These are phyloP conservation scores for Strix occidentalis DNA, from an alignment of 2,797 vertebrate genomes.

Conservation along the genomic window DNA sequence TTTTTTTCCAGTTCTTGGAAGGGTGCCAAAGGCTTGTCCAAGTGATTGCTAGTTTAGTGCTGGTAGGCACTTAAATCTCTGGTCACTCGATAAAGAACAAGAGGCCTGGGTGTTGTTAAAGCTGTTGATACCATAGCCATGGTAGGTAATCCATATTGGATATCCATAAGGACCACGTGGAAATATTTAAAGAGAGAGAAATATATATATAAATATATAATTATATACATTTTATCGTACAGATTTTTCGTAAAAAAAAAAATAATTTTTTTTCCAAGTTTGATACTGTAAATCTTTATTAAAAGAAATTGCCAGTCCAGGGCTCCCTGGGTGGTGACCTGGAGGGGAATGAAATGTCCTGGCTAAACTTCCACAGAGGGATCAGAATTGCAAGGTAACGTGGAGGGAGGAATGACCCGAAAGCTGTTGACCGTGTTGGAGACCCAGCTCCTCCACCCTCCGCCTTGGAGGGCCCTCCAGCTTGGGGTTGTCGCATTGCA, in stretches of 20 bases:
- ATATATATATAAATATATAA: conserved; percentile 77
- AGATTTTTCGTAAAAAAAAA: conserved; percentile 76
- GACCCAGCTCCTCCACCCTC: conserved; percentile 53
- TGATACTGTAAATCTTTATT: conserved; percentile 77
- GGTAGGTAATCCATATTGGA: conserved; percentile 99
- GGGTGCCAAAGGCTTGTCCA: conserved; percentile 62
- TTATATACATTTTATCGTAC: conserved; percentile 81
- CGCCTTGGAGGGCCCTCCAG: conserved; percentile 50
- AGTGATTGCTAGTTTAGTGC: conserved; percentile 62
- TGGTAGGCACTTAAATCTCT: conserved; percentile 53
- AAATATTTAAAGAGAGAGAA: conserved; percentile 83
- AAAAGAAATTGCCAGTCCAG: conserved; percentile 69
- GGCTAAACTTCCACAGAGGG: conserved; percentile 55
- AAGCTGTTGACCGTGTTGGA: background rate
- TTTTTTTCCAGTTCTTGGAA: conserved; percentile 56
- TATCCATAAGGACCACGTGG: conserved; percentile 84
- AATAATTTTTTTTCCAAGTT: conserved; percentile 72
- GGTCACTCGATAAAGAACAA: conserved; percentile 52
- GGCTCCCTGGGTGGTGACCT: conserved; percentile 63
- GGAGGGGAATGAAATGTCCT: conserved; percentile 53
- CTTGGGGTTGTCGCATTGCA: conserved; percentile 54
- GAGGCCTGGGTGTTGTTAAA: conserved; percentile 66
- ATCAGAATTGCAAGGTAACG: conserved; percentile 52
- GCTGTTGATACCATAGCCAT: conserved; percentile 75
- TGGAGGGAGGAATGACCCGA: conserved; percentile 52